Evolutionary conservation across 2,797 vertebrate genomes (phyloP).

Genomic region (Siniperca obscura): DNA sequence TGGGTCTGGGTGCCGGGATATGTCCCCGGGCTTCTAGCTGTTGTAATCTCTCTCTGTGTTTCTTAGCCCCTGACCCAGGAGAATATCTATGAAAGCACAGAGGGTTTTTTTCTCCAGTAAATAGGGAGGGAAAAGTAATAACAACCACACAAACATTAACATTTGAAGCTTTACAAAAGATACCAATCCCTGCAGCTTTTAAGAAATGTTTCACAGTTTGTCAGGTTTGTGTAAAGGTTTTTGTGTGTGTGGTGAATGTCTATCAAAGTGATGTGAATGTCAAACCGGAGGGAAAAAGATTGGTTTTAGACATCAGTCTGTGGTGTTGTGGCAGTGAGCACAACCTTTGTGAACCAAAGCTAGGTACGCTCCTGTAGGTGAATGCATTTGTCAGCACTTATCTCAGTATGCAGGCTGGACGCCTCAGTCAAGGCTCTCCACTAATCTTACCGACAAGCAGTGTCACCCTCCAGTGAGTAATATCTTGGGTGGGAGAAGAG

Average conservation of each 20-base stretch:
- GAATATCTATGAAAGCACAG: slow-evolving; percentile 62
- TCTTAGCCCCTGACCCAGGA: slow-evolving; percentile 73
- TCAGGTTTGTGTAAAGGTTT: slow-evolving; percentile 20
- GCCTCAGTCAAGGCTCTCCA: slow-evolving; percentile 74
- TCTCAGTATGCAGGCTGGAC: slow-evolving; percentile 73
- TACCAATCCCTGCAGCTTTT: slow-evolving; percentile 58
- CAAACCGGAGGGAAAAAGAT: slow-evolving; percentile 22
- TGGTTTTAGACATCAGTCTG: slow-evolving; percentile 40
- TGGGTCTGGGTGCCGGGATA: slow-evolving; percentile 56
- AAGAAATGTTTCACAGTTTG: slow-evolving; percentile 28
- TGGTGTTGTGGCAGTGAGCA: slow-evolving; percentile 41
- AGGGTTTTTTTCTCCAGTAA: slow-evolving; percentile 57
- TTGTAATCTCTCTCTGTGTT: slow-evolving; percentile 74
- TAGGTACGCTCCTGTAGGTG: slow-evolving; percentile 62
- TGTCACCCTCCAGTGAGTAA: slow-evolving; percentile 77
- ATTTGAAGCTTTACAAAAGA: slow-evolving; percentile 64
- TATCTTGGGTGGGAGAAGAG: slow-evolving; percentile 63
- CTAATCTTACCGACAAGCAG: slow-evolving; percentile 77
- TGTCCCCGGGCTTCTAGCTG: slow-evolving; percentile 69
- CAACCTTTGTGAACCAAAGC: slow-evolving; percentile 58
- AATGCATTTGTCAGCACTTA: slow-evolving; percentile 77
- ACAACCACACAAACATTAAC: slow-evolving; percentile 60
- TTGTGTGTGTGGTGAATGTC: slow-evolving; percentile 34
- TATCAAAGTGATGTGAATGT: slow-evolving; percentile 58
- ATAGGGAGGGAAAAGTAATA: slow-evolving; percentile 62